Base-by-base conservation (phyloP, 2,113 vertebrate species). In the Anser brachyrhynchus region DNA sequence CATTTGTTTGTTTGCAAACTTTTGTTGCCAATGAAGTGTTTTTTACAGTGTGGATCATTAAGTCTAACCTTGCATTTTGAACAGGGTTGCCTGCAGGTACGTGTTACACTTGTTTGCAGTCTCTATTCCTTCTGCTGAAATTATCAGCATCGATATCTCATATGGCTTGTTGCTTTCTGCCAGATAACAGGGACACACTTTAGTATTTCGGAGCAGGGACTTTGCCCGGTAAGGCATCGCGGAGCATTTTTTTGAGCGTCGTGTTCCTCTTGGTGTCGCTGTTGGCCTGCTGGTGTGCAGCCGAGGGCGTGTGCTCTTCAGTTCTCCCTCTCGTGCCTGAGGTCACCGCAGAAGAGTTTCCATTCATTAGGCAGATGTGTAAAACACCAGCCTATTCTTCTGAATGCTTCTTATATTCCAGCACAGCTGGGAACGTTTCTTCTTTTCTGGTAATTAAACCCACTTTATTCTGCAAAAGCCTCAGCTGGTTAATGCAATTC, bases 191-290 rank as follows among this genome's bases (percentile, higher is more conserved):
- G 26, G 54, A 77, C 79, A 55, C 0, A 2, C 3, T 19, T 13
- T 17, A 39, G 43, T 10, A 0, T 44, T 58, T 41, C 86, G 35
- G 23, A 41, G 18, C n/a, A 44, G 61, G 54, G 22, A 12, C 5
- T 61, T 25, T 22, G 7, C 5, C 10, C 5, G 5, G 23, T 39
- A 21, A 29, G 22, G 28, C 0, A 0, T 10, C 14, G 41, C 3
- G 2, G 13, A 84, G 21, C 9, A 21, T 33, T 33, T 57, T 57
- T 44, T 19, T 44, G n/a, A 7, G 13, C 2, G 0, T 21, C 2
- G 1, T 39, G 9, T 49, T 89, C 96, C 96, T 91, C 57, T 43
- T 0, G 41, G 91, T 95, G 96, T 95, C 91, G 87, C 96, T 97
- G 92, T 95, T 29, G 71, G 58, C 54, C 41, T 19, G 33, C 23